Conservation (phyloP, 2,113 vertebrate genomes). For the Cynocephalus volans region DNA sequence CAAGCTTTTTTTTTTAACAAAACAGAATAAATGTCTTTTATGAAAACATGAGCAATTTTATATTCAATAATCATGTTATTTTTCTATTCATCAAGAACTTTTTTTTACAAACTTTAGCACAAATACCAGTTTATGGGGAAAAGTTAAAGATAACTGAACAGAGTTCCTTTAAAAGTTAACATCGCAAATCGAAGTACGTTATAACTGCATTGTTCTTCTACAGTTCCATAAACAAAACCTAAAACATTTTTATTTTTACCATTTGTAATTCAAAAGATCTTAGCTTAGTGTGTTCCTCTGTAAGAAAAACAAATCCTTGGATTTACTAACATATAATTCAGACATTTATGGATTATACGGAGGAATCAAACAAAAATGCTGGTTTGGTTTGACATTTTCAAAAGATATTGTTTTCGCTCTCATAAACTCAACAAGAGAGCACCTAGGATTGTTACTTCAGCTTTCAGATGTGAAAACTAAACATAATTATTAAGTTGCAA, state of each 20-base stretch:
- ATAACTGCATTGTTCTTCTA: slow-evolving; percentile 34
- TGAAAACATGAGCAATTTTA: not conserved
- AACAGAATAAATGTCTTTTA: not conserved
- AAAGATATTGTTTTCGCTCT: not conserved
- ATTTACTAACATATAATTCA: not conserved
- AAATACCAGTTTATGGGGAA: not conserved
- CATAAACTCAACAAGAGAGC: not conserved
- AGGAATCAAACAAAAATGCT: slow-evolving; percentile 35
- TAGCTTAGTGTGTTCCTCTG: not conserved
- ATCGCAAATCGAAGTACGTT: not conserved
- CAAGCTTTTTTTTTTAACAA: not conserved
- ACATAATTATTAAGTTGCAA: slow-evolving; percentile 11
- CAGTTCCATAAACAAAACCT: slow-evolving; percentile 20
- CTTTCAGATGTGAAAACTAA: not conserved
- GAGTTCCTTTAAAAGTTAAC: not conserved
- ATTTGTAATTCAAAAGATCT: slow-evolving; percentile 34
- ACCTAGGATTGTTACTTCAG: not conserved
- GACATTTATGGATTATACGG: not conserved
- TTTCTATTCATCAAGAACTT: not conserved
- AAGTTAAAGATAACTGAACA: slow-evolving; percentile 4
- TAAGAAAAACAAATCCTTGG: slow-evolving; percentile 49
- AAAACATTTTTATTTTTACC: slow-evolving; percentile 53
- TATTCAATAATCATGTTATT: not conserved
- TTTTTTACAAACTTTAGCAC: slow-evolving; percentile 35
- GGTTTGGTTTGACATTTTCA: not conserved